Base-by-base conservation (phyloP, 2,113 vertebrate genomes). In the Rattus rattus region DNA sequence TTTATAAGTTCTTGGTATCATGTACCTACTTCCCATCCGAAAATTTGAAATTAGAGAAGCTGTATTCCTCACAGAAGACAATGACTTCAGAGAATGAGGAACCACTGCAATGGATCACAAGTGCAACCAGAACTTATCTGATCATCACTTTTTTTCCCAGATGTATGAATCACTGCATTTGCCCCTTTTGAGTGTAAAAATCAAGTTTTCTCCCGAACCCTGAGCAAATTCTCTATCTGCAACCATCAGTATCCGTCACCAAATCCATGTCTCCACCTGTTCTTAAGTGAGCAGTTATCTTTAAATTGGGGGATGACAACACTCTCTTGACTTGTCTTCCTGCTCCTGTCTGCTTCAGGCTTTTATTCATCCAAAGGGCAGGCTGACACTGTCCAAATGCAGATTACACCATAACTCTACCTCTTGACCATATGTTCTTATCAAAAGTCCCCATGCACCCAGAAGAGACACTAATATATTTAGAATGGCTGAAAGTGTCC, bases 1-100 rank as follows among this genome's bases (percentile, higher is more conserved):
- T 81, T 88, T 84, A 16, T 19, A 88, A 67, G 4, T 90, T 79
- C 61, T 49, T 77, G 43, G 75, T 76, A 12, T 52, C 13, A 13
- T 24, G 10, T 3, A 4, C 24, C 5, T n/a, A 39, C 12, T 11
- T 43, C 36, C 2, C 2, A 39, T 33, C 36, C 11, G 9, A 22
- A 81, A 93, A 84, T 59, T 79, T 47, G 3, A 36, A 56, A 90
- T 39, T 30, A 92, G 94, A 85, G 14, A 52, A 92, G 70, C 22
- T 65, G 14, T 16, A 1, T 49, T 75, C 28, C 2, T n/a, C 26
- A 63, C 36, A 76, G 83, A 49, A 84, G 26, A 49, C 4, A 84
- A 26, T 39, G 4, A 67, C 2, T 59, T 79, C n/a, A 4, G 16
- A 87, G 8, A 20, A 24, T 87, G 30, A 87, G 30, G 36, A 87